Conservation (phyloP, 2,797 vertebrate species). For the Hephaestus fuliginosus region DNA sequence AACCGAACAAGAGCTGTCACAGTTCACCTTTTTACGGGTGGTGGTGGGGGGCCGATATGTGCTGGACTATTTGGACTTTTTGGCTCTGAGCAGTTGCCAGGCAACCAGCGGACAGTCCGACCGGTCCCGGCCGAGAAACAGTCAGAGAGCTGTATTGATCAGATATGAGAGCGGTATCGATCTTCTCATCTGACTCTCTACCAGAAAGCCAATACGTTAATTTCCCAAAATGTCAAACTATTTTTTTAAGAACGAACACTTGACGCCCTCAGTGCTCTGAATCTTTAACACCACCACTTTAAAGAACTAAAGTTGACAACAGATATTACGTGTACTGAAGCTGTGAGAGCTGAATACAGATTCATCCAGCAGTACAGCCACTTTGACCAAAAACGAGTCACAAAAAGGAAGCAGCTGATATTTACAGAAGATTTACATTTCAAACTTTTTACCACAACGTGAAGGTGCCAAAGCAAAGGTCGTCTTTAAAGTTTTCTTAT, state of each 20-base stretch:
- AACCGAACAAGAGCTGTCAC: no score
- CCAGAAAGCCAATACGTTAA: not conserved
- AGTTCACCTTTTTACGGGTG: no score
- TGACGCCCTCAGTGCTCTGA: not conserved
- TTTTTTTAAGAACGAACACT: not conserved
- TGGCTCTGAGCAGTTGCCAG: not conserved
- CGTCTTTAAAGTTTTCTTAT: not conserved
- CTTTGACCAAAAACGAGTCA: not conserved
- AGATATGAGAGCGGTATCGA: slow-evolving; percentile 11
- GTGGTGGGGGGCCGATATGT: not conserved
- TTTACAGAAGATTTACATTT: not conserved
- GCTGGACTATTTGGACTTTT: not conserved
- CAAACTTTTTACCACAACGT: not conserved
- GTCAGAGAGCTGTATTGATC: not conserved
- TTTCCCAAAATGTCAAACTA: slow-evolving; percentile 8
- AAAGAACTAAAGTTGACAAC: not conserved
- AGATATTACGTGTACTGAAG: not conserved
- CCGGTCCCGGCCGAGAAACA: not conserved
- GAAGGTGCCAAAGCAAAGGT: no score
- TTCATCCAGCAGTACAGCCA: no score
- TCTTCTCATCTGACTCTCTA: not conserved
- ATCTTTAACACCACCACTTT: not conserved
- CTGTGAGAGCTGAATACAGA: not conserved
- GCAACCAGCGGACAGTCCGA: slow-evolving; percentile 2
- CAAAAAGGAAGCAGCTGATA: not conserved